Base-by-base conservation (phyloP, 1,140 invertebrate species). In the Rhynchophorus ferrugineus region DNA sequence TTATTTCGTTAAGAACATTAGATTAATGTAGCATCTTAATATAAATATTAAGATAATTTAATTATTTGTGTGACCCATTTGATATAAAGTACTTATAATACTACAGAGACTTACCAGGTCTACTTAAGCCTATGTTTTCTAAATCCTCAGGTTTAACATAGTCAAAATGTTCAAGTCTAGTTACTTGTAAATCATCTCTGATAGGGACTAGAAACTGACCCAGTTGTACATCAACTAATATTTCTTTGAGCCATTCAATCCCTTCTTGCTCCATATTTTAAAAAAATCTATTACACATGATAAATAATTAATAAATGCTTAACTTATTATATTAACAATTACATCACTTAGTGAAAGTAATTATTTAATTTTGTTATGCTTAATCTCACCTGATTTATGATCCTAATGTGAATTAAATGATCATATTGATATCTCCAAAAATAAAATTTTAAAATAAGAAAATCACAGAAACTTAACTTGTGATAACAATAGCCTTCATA, bases 121-220 rank as follows among this genome's bases (percentile, higher is more conserved):
- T 91, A 24, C 91, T 90, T 65, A 98, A 80, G 7, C 94, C 94
- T 67, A 96, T 90, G 69, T 90, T 89, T 65, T 95, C 92, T 59
- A 98, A 75, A 74, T 98, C 95, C 61, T 95, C 91, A 0, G 84
- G 68, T 61, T 89, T 86, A 3, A 97, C 95, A 80, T 93, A 95
- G 55, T 98, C 93, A 73, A 98, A 98, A 70, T 98, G 95, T 29
- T 89, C 81, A 54, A 97, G 68, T 52, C 90, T 77, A 9, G 90
- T 90, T 11, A 95, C 82, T 78, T 84, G 71, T 3, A 98, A 75
- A 64, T 96, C 90, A 76, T 97, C 92, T 51, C 89, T 75, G 36
- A 98, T 88, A 56, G 88, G 77, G 9, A 85, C 79, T 64, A 89
- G 87, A 71, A 97, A 98, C 67, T 95, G 91, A 58, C 89, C 85